Evolutionary conservation across 2,797 vertebrate genomes (phyloP).

Genomic region (Takifugu rubripes): DNA sequence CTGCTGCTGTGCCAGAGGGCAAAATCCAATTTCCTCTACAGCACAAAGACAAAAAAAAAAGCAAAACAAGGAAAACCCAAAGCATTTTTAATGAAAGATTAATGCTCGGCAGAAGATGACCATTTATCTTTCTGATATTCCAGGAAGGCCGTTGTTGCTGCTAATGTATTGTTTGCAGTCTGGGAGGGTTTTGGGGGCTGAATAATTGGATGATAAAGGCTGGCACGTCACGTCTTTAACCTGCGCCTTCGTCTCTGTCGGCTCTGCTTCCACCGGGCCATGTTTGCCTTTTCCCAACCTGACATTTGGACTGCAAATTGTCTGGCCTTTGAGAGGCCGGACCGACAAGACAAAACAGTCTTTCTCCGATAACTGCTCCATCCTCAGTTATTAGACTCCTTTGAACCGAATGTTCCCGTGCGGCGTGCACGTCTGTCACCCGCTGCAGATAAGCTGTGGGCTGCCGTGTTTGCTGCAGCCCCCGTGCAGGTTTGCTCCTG

Average conservation of each 20-base stretch:
- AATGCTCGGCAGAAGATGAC: constrained; percentile 48
- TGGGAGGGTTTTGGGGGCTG: constrained; percentile 25
- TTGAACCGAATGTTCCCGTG: constrained; percentile 49
- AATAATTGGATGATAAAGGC: constrained; percentile 53
- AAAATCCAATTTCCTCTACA: constrained; percentile 69
- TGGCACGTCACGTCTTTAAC: constrained; percentile 54
- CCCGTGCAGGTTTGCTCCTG: constrained; percentile 30
- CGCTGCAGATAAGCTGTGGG: constrained; percentile 39
- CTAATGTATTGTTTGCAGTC: constrained; percentile 37
- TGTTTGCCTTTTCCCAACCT: constrained; percentile 64
- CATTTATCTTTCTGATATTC: constrained; percentile 56
- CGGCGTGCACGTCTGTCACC: constrained; percentile 47
- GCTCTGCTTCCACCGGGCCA: constrained; percentile 54
- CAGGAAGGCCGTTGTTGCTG: constrained; percentile 18
- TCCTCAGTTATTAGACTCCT: constrained; percentile 65
- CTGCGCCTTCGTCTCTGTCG: constrained; percentile 56
- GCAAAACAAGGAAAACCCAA: constrained; percentile 44
- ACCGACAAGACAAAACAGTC: constrained; percentile 64
- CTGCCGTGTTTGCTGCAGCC: constrained; percentile 15
- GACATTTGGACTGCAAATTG: constrained; percentile 70
- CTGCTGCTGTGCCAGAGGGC: constrained; percentile 53
- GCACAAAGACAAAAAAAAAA: constrained; percentile 17
- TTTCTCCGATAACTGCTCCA: constrained; percentile 58
- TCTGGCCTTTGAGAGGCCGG: constrained; percentile 65
- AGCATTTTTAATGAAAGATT: constrained; percentile 56